Evolutionary conservation across 2,797 vertebrate genomes (phyloP).

Genomic region (Peromyscus attwateri): DNA sequence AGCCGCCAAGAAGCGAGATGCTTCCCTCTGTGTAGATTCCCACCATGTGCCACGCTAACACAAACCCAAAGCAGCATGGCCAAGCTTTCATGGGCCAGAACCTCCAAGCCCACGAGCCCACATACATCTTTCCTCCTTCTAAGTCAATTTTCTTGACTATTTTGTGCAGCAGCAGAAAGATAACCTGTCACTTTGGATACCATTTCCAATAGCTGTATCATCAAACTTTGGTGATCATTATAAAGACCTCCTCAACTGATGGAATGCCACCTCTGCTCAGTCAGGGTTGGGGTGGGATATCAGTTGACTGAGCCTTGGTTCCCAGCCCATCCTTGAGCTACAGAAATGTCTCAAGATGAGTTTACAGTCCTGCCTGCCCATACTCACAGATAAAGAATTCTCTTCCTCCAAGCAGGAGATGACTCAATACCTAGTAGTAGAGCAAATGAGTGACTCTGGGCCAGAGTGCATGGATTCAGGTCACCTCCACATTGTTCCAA

Average conservation of each 20-base stretch:
- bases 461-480: background rate
- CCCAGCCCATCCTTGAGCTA: background rate
- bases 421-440: background rate
- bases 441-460: background rate
- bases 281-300: background rate
- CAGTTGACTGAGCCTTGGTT: background rate
- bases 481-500: background rate
- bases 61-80: background rate
- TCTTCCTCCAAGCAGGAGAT: background rate
- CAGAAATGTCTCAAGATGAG: conserved; percentile 4
- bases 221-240: background rate
- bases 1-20: background rate
- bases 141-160: background rate
- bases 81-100: background rate
- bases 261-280: background rate
- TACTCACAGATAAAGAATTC: background rate
- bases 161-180: background rate
- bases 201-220: background rate
- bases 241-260: background rate
- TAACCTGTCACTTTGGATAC: background rate
- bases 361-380: background rate
- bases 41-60: background rate
- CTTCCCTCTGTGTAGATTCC: background rate
- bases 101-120: background rate
- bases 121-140: background rate